Percentiles rank a stretch among this genome's conserved stretches.
Evolutionary conservation across 2,888 invertebrate genomes (phyloP).

Genomic region (Clostera curtula): DNA sequence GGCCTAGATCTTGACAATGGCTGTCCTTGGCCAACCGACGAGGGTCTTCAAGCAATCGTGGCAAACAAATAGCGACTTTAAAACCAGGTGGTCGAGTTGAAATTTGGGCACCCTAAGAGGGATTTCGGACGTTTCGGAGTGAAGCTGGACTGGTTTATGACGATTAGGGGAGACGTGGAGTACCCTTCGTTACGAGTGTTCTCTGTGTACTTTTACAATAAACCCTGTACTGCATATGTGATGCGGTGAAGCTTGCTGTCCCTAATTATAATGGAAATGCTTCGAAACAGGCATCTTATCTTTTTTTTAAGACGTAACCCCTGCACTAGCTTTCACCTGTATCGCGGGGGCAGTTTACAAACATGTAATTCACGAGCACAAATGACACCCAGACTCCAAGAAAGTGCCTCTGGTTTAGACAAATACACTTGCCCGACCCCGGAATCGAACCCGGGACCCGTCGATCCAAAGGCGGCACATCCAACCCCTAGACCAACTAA

Average conservation of each 20-base stretch:
- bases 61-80: slow-evolving; percentile 24
- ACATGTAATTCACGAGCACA: no score
- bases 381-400: no score
- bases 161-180: slow-evolving; percentile 35
- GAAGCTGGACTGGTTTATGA: slow-evolving; percentile 21
- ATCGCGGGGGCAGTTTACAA: no score
- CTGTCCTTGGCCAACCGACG: slow-evolving; percentile 64
- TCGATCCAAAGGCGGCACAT: no score
- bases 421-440: no score
- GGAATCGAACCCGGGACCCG: no score
- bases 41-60: slow-evolving; percentile 26
- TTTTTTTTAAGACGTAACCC: no score
- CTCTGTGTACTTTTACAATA: slow-evolving; percentile 19
- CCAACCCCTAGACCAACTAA: no score
- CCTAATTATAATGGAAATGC: no score
- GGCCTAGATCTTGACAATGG: slow-evolving; percentile 52
- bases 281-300: no score
- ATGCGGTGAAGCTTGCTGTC: background rate
- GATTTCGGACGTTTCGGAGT: slow-evolving; percentile 13
- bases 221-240: slow-evolving; percentile 11
- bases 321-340: no score
- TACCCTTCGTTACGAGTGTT: slow-evolving; percentile 29
- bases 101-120: slow-evolving; percentile 7
- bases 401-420: no score
- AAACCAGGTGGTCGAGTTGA: slow-evolving; percentile 13